A percentile compares a stretch with the other conserved stretches of the same genome.
Evolutionary conservation across 2,797 vertebrate species (phyloP).

Genomic region (Margarornis squamiger): DNA sequence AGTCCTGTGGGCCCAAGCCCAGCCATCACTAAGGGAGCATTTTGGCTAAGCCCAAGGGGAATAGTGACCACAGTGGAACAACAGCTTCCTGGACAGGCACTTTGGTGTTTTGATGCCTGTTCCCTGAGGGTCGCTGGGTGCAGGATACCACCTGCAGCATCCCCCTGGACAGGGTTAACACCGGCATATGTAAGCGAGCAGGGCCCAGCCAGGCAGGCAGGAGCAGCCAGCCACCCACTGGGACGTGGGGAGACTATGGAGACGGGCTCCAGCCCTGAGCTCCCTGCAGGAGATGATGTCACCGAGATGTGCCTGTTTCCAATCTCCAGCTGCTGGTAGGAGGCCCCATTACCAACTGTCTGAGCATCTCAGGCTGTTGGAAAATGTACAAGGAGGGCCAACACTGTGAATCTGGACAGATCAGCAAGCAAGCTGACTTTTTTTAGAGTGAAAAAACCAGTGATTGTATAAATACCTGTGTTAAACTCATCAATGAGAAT

Average conservation of each 20-base stretch:
- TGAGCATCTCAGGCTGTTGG: conserved; percentile 50
- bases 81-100: fast-evolving
- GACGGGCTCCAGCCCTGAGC: neutral
- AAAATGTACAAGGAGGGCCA: neutral
- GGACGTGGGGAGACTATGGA: fast-evolving
- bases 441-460: neutral
- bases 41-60: neutral
- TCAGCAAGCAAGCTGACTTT: neutral
- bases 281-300: neutral
- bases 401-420: neutral
- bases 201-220: neutral
- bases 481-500: neutral
- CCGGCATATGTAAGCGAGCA: fast-evolving
- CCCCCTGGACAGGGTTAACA: fast-evolving
- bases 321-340: conserved; percentile 36
- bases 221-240: fast-evolving
- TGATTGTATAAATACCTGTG: neutral
- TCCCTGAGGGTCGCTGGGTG: fast-evolving
- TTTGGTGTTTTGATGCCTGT: neutral
- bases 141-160: neutral
- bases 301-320: conserved; percentile 36
- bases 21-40: fast-evolving
- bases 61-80: fast-evolving
- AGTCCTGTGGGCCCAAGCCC: fast-evolving
- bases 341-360: conserved; percentile 59